phyloP scores from a whole-genome alignment of 1,140 invertebrate species.

The Pogonognathellus flavescens region DNA sequence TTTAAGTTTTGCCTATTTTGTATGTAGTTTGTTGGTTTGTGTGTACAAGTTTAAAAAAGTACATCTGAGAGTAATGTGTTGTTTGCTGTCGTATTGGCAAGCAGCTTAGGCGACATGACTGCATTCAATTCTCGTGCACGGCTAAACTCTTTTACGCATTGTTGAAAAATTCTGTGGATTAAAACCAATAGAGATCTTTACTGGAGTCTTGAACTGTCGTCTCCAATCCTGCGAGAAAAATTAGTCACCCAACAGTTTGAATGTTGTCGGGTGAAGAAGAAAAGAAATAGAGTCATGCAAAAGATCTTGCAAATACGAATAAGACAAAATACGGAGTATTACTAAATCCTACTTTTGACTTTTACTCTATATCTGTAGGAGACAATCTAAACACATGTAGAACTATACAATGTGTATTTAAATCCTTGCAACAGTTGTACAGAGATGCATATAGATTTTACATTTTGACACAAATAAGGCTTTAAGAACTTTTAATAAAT shows the following conservation, averaged over 20 bases:
- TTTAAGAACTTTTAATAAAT: too few relatives aligned
- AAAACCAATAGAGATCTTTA: slow-evolving; percentile 77
- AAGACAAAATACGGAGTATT: too few relatives aligned
- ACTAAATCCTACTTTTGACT: too few relatives aligned
- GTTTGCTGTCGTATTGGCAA: neutral
- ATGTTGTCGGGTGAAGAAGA: slow-evolving; percentile 45
- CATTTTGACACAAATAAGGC: too few relatives aligned
- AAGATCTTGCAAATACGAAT: too few relatives aligned
- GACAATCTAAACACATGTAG: too few relatives aligned
- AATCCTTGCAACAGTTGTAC: too few relatives aligned
- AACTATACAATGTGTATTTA: too few relatives aligned
- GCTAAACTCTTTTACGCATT: slow-evolving; percentile 17
- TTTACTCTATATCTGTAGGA: too few relatives aligned
- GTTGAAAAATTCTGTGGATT: slow-evolving; percentile 63
- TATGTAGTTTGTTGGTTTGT: neutral
- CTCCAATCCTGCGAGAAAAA: slow-evolving; percentile 72
- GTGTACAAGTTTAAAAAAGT: neutral
- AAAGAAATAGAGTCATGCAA: neutral
- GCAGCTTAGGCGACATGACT: slow-evolving; percentile 25
- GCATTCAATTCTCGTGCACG: slow-evolving; percentile 4
- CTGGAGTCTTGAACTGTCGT: slow-evolving; percentile 75
- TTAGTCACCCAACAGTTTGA: slow-evolving; percentile 50
- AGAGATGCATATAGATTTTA: too few relatives aligned
- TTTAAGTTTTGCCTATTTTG: neutral
- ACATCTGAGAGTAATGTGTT: neutral